phyloP scores from a whole-genome alignment of 2,797 vertebrate genomes.

The Tamandua tetradactyla region DNA sequence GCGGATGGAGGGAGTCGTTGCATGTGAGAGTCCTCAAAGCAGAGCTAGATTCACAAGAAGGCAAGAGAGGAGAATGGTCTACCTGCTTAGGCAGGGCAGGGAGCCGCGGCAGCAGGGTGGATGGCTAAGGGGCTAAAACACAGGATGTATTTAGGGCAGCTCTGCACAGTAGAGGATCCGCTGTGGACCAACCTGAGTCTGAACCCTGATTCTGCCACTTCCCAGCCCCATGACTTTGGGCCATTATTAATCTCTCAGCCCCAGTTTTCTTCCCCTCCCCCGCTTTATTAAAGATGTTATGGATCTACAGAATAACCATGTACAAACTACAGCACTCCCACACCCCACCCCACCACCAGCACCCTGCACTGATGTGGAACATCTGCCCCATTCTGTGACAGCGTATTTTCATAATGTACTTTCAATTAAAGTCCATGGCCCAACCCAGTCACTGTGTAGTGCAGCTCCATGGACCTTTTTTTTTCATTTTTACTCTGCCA shows the following conservation, averaged over 20 bases:
- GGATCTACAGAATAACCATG: too few species aligned
- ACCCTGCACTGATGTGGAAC: too few species aligned
- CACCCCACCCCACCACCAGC: too few species aligned
- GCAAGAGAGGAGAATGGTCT: background rate
- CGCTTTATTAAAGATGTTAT: too few species aligned
- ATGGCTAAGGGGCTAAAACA: background rate
- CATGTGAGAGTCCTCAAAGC: background rate
- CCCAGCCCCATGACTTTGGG: background rate
- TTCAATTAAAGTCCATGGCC: too few species aligned
- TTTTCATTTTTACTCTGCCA: too few species aligned
- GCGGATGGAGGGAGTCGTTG: background rate
- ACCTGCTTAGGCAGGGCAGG: background rate
- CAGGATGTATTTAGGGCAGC: accelerated
- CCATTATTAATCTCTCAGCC: background rate
- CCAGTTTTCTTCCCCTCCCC: background rate
- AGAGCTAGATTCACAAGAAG: background rate
- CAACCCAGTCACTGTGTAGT: too few species aligned
- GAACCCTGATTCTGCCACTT: background rate
- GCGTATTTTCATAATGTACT: too few species aligned
- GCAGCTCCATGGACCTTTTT: too few species aligned
- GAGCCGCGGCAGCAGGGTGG: background rate
- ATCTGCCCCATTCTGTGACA: too few species aligned
- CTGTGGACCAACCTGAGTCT: background rate
- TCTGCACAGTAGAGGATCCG: background rate
- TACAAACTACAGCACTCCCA: too few species aligned